Conservation (phyloP, 2,888 invertebrate species). For the Glyphotaelius pellucidus region DNA sequence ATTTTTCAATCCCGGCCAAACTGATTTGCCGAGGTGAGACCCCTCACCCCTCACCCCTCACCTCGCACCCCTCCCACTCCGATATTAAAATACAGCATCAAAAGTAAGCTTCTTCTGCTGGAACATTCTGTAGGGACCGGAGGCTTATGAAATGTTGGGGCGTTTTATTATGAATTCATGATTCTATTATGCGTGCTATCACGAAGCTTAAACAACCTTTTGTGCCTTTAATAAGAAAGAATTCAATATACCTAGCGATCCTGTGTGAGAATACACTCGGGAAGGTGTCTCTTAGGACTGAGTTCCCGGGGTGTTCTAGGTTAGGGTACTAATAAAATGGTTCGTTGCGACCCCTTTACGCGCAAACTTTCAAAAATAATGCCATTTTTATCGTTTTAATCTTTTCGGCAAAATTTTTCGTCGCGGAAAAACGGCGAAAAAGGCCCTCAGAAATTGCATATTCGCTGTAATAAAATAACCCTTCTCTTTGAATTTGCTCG, state of each 20-base stretch:
- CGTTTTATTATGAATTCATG: conserved; percentile 33
- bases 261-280: background rate
- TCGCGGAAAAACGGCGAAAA: background rate
- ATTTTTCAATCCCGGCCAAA: background rate
- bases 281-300: background rate
- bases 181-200: conserved; percentile 19
- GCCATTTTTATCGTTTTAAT: background rate
- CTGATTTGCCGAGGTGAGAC: conserved; percentile 14
- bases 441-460: background rate
- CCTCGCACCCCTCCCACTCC: background rate
- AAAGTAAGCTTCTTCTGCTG: conserved; percentile 6
- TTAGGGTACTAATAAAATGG: background rate
- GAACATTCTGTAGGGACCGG: background rate
- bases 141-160: conserved; percentile 15
- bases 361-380: background rate
- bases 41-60: background rate
- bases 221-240: conserved; percentile 28
- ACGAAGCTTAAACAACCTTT: conserved; percentile 23
- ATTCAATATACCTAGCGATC: conserved; percentile 10
- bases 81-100: conserved; percentile 12
- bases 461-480: background rate
- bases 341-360: background rate
- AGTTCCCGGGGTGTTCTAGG: background rate
- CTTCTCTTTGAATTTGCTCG: background rate
- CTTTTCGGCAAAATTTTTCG: background rate